Percentiles rank a stretch among this genome's conserved stretches.
phyloP scores from a whole-genome alignment of 2,113 vertebrate species.

The Odocoileus virginianus region DNA sequence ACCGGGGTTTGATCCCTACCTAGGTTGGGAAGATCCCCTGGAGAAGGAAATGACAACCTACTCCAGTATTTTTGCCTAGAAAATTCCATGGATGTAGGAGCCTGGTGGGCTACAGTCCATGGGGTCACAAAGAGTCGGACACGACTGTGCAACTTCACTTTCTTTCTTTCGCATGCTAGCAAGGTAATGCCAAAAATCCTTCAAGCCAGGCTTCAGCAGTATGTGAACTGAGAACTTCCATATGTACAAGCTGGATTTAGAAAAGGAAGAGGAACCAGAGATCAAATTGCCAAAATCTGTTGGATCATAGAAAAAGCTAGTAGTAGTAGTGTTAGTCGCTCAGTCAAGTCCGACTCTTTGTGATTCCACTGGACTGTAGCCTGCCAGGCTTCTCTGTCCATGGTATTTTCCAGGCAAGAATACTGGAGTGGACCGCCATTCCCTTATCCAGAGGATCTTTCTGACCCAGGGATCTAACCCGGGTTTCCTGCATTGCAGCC shows the following conservation, averaged over 20 bases:
- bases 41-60: no score
- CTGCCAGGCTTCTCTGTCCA: background rate
- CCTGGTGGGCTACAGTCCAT: no score
- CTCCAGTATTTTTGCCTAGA: no score
- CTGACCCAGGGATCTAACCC: background rate
- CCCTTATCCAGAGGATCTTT: background rate
- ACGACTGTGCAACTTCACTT: no score
- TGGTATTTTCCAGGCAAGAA: background rate
- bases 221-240: background rate
- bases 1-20: no score
- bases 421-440: background rate
- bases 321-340: background rate
- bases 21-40: no score
- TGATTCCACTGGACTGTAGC: background rate
- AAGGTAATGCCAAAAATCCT: background rate
- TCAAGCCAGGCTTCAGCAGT: background rate
- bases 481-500: background rate
- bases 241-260: background rate
- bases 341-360: accelerated
- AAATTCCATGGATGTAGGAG: no score
- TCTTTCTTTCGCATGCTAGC: background rate
- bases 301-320: background rate
- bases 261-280: background rate
- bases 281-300: background rate
- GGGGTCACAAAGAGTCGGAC: no score